These are phyloP conservation scores for Mastomys coucha DNA, from an alignment of 2,113 vertebrate genomes.

Conservation along the genomic window DNA sequence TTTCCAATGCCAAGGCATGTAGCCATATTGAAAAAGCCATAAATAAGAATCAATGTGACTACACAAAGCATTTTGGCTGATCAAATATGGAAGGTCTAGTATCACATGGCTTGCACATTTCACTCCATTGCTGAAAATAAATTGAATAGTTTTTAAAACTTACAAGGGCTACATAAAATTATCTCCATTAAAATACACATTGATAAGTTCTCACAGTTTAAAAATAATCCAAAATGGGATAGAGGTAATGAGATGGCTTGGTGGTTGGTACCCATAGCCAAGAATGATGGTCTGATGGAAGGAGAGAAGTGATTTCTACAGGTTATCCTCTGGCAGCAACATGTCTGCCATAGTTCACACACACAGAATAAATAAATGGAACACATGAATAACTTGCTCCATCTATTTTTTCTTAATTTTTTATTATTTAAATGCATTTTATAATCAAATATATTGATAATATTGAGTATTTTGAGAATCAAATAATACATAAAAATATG, in stretches of 20 bases:
- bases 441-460: no score
- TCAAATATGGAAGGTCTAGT: slow-evolving; percentile 16
- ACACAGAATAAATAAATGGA: background rate
- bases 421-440: no score
- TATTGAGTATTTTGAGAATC: no score
- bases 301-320: background rate
- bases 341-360: background rate
- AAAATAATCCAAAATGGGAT: background rate
- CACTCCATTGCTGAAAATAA: slow-evolving; percentile 70
- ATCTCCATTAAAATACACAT: background rate
- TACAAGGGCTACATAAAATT: background rate
- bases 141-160: slow-evolving; percentile 64
- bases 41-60: slow-evolving; percentile 74
- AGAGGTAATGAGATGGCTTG: no score
- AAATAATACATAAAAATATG: no score
- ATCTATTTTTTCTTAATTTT: no score
- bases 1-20: slow-evolving; percentile 53
- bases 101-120: slow-evolving; percentile 50
- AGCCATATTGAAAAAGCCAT: slow-evolving; percentile 62
- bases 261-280: no score
- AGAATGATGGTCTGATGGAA: no score
- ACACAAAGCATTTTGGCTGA: slow-evolving; percentile 66
- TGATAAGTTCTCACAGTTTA: background rate
- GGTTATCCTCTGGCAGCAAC: background rate
- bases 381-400: background rate